Percentiles rank a stretch among this genome's conserved stretches.
Evolutionary conservation across 2,797 vertebrate species (phyloP).

Genomic region (Coluber constrictor): DNA sequence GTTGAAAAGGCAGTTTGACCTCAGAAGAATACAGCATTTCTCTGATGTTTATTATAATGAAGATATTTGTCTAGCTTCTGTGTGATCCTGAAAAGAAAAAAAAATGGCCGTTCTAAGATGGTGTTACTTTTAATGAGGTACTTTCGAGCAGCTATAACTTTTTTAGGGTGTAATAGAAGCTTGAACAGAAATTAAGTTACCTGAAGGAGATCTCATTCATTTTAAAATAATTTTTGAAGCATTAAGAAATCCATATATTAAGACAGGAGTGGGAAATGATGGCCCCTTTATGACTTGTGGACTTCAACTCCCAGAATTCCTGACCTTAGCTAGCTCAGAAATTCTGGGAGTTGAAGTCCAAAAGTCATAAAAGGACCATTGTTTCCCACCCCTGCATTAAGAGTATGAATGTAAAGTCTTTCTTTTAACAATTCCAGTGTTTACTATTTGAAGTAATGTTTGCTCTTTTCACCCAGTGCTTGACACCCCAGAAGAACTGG

Average conservation of each 20-base stretch:
- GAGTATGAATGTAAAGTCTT: not conserved
- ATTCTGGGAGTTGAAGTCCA: not conserved
- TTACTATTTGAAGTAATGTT: not conserved
- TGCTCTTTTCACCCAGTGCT: conserved; percentile 75
- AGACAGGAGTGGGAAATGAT: not conserved
- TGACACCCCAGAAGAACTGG: conserved; percentile 89
- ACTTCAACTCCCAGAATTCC: not conserved
- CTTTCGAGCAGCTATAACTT: not conserved
- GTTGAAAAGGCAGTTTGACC: not conserved
- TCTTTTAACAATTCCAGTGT: not conserved
- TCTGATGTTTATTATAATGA: not conserved
- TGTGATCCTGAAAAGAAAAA: not conserved
- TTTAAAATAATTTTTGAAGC: not conserved
- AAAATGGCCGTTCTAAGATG: not conserved
- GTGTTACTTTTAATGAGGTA: not conserved
- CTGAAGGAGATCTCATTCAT: not conserved
- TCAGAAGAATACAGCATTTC: not conserved
- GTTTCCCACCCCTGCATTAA: not conserved
- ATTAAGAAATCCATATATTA: not conserved
- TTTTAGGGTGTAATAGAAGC: not conserved
- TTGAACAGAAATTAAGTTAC: not conserved
- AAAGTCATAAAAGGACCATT: not conserved
- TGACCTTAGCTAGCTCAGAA: not conserved
- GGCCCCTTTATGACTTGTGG: not conserved
- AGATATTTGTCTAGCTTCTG: not conserved